phyloP scores from a whole-genome alignment of 2,113 vertebrate genomes.

The Acrocephalus kingi region DNA sequence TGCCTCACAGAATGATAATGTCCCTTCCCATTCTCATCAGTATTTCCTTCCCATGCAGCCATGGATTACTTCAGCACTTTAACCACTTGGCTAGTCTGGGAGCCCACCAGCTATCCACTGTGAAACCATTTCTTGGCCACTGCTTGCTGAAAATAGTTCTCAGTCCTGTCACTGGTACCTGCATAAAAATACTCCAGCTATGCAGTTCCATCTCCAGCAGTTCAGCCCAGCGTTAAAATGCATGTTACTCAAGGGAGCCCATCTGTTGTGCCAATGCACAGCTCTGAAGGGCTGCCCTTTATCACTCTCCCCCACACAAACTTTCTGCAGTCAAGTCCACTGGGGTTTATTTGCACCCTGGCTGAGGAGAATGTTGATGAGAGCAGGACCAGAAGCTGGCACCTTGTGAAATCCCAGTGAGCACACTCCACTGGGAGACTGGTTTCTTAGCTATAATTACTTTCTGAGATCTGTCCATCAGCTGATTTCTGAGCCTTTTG shows the following conservation, averaged over 20 bases:
- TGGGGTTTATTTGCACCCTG: not conserved
- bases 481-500: not conserved
- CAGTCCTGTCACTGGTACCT: not conserved
- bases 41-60: not conserved
- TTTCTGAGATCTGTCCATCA: not conserved
- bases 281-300: not conserved
- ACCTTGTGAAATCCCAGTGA: not conserved
- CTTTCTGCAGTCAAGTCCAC: not conserved
- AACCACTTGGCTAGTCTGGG: not conserved
- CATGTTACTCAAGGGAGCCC: rapidly evolving
- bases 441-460: not conserved
- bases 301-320: not conserved
- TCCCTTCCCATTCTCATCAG: not conserved
- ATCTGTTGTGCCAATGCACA: not conserved
- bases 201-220: not conserved
- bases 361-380: rapidly evolving
- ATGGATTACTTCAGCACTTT: slow-evolving; percentile 1
- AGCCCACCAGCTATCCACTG: not conserved
- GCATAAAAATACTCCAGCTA: not conserved
- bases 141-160: not conserved
- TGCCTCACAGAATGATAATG: not conserved
- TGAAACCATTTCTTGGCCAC: not conserved
- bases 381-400: not conserved
- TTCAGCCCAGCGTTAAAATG: rapidly evolving
- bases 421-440: not conserved